Percentiles rank a stretch among this genome's conserved stretches.
phyloP scores from a whole-genome alignment of 92 coral and sea anemone species.

The Palythoa grandiflora region DNA sequence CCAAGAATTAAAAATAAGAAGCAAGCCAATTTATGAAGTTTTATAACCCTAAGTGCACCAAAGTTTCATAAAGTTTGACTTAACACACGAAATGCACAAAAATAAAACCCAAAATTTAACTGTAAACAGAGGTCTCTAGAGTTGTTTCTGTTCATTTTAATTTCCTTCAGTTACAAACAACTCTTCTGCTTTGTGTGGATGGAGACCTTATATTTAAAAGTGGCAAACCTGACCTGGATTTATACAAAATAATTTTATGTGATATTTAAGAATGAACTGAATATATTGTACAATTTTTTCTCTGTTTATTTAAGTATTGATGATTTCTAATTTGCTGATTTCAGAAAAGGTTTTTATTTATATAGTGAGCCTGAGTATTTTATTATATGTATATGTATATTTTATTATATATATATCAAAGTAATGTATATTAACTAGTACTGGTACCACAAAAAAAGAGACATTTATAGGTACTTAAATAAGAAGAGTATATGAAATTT shows the following conservation, averaged over 20 bases:
- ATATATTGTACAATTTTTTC: background rate
- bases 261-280: background rate
- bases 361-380: background rate
- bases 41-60: background rate
- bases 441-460: constrained; percentile 5
- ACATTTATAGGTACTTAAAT: constrained; percentile 5
- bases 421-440: background rate
- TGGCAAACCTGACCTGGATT: background rate
- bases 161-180: background rate
- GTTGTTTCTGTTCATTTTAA: background rate
- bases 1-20: background rate
- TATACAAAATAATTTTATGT: background rate
- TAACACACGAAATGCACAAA: background rate
- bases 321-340: background rate
- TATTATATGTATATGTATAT: background rate
- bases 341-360: background rate
- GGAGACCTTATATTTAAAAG: background rate
- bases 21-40: background rate
- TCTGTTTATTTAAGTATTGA: background rate
- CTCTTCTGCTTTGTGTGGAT: background rate
- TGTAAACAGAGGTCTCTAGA: background rate
- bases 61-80: background rate
- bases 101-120: background rate
- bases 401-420: constrained; percentile 3
- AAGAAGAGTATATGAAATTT: constrained; percentile 1